Evolutionary conservation across 2,797 vertebrate species (phyloP).

Genomic region (Heterohyrax brucei): DNA sequence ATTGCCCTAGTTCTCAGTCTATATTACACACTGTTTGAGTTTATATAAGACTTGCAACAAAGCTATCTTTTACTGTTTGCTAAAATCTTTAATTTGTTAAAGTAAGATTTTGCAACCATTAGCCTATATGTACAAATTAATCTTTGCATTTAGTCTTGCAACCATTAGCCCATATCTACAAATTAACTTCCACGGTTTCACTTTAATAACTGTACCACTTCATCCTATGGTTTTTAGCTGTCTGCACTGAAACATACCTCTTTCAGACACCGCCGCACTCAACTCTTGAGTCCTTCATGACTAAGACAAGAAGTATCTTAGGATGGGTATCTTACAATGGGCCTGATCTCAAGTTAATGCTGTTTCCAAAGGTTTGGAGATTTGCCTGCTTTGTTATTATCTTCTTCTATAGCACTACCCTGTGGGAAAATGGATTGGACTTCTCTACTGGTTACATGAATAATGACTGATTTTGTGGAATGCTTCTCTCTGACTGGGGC

Average conservation of each 20-base stretch:
- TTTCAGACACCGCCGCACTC: neutral
- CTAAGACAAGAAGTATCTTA: neutral
- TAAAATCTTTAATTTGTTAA: neutral
- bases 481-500: neutral
- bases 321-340: too few relatives aligned
- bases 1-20: neutral
- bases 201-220: neutral
- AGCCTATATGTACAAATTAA: neutral
- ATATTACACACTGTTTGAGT: neutral
- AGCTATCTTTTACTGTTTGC: neutral
- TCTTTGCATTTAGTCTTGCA: neutral
- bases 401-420: accelerated
- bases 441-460: neutral
- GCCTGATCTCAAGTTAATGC: neutral
- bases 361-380: neutral
- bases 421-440: neutral
- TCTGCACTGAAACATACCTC: neutral
- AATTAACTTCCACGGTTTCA: neutral
- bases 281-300: neutral
- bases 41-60: neutral
- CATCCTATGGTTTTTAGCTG: neutral
- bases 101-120: neutral
- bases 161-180: neutral
- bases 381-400: neutral
- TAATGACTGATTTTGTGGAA: neutral